Evolutionary conservation across 2,113 vertebrate genomes (phyloP), one percentile per base, ranked within the genome.

Genomic region (Gavialis gangeticus): DNA sequence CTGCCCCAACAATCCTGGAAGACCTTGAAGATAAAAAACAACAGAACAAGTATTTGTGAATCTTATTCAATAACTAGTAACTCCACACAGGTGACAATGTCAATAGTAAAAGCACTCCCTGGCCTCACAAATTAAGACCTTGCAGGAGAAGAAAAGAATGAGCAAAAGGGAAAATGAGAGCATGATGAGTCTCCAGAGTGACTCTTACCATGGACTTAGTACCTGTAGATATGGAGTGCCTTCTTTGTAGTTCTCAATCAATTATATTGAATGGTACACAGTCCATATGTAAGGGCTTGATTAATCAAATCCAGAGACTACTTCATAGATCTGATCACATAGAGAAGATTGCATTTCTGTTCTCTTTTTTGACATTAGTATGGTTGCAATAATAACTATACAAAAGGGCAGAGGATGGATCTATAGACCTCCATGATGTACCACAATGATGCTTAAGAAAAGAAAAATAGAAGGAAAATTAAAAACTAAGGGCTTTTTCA

Each of bases 71-170:
- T 10, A 37, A 75, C 63, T 66, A 55, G 10, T 73, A 71, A 92
- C 54, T 21, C 37, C 56, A 46, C 63, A 57, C 0, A 86, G 57
- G 80, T 54, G 82, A 84, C 34, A 94, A 94, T 90, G 59, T 66
- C 64, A 73, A 96, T 93, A 95, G 30, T 11, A 95, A 95, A 60
- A 97, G 92, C 92, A 96, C 94, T 90, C 95, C 91, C 93, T 95
- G 93, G 85, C 91, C 92, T 97, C 82, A 86, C 93, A 67, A 91
- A 85, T 69, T 75, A 77, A 83, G 21, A 25, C 90, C 15, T n/a
- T 89, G 55, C 87, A 83, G 16, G 14, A 87, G 94, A 95, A 81
- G 11, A 7, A 67, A 10, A 81, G 13, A 71, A 37, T 67, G 4
- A 30, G 64, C 15, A 28, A 64, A 11, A 18, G 88, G 37, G 3